Evolutionary conservation across 2,888 invertebrate species (phyloP).

Genomic region (Rhodophaea formosa): DNA sequence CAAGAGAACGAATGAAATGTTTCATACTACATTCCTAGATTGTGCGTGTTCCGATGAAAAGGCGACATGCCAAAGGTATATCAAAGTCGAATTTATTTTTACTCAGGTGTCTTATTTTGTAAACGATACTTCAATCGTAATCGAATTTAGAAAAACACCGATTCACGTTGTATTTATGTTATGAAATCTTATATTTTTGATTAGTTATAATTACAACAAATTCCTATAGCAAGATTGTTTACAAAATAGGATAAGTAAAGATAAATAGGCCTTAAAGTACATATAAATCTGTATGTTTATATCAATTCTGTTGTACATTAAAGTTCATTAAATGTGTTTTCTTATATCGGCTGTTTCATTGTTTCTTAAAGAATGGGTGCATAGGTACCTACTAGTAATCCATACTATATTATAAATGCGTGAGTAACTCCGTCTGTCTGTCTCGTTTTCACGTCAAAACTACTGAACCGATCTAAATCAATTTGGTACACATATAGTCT

Average conservation of each 20-base stretch:
- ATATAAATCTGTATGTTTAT: conserved; percentile 41
- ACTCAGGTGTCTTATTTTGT: not conserved
- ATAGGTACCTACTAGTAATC: no score
- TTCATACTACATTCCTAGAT: conserved; percentile 30
- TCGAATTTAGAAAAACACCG: not conserved
- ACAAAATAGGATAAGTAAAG: conserved; percentile 3
- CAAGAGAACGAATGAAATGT: conserved; percentile 20
- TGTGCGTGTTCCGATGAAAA: conserved; percentile 21
- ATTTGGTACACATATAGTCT: no score
- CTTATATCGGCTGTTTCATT: conserved; percentile 31
- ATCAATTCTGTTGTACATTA: conserved; percentile 63
- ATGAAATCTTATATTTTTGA: no score
- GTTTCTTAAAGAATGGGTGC: no score
- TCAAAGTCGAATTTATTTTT: not conserved
- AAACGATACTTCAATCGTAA: not conserved
- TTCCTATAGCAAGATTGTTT: not conserved
- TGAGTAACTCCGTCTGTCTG: no score
- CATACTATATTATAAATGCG: no score
- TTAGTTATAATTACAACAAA: not conserved
- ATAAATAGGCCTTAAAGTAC: conserved; percentile 8
- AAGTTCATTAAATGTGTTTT: conserved; percentile 68
- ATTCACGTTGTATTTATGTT: not conserved
- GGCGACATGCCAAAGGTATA: conserved; percentile 5
- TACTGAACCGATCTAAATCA: no score
- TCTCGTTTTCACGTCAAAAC: no score